Evolutionary conservation across 2,888 invertebrate genomes (phyloP).

Genomic region (Drosophila affinis): DNA sequence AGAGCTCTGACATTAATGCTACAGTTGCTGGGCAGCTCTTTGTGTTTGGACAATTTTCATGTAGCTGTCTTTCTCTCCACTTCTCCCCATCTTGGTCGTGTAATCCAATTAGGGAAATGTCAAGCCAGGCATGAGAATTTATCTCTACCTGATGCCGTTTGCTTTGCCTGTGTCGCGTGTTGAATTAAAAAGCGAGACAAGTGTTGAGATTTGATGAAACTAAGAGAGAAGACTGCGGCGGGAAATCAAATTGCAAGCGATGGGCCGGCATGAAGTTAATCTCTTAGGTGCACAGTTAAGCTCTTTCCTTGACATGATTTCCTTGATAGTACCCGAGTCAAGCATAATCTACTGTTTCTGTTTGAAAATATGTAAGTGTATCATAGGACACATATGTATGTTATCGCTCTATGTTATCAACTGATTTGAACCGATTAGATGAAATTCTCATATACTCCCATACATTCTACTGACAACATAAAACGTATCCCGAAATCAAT

Average conservation of each 20-base stretch:
- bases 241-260: constrained; percentile 15
- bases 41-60: constrained; percentile 66
- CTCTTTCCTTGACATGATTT: background rate
- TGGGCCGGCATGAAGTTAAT: constrained; percentile 7
- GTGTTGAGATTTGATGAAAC: constrained; percentile 47
- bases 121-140: constrained; percentile 57
- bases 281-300: constrained; percentile 9
- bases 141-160: constrained; percentile 9
- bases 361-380: no score
- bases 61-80: constrained; percentile 17
- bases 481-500: constrained; percentile 39
- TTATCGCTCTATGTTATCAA: background rate
- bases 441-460: background rate
- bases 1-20: constrained; percentile 66
- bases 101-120: constrained; percentile 78
- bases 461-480: constrained; percentile 18
- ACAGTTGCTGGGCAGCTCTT: constrained; percentile 56
- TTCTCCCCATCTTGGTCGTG: constrained; percentile 6
- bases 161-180: constrained; percentile 55
- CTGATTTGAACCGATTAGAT: background rate
- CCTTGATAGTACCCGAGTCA: background rate
- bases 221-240: constrained; percentile 19
- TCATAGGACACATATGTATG: no score
- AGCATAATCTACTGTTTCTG: background rate
- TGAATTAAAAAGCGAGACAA: constrained; percentile 45